phyloP scores from a whole-genome alignment of 1,140 invertebrate genomes.

The Wasmannia auropunctata region DNA sequence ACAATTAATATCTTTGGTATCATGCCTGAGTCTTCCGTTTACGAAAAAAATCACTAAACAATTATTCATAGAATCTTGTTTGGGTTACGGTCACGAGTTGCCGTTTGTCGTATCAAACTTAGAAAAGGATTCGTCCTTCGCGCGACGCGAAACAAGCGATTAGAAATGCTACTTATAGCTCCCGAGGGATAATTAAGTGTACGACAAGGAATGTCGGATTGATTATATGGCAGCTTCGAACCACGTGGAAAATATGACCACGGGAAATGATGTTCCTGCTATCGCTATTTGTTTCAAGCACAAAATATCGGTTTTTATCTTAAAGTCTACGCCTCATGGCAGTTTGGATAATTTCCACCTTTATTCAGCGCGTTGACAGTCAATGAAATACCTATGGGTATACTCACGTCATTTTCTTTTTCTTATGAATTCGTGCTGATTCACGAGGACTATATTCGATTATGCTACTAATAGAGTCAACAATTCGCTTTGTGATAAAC shows the following conservation, averaged over 20 bases:
- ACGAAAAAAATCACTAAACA: conserved; percentile 63
- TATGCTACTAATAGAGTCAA: conserved; percentile 34
- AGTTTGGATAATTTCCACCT: conserved; percentile 40
- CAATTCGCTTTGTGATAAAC: conserved; percentile 38
- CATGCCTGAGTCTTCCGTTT: conserved; percentile 82
- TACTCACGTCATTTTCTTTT: not conserved
- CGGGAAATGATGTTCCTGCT: conserved; percentile 13
- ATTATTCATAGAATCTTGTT: conserved; percentile 57
- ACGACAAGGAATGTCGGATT: conserved; percentile 60
- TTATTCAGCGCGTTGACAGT: conserved; percentile 6
- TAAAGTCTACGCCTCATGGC: conserved; percentile 28
- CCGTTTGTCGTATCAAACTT: conserved; percentile 67
- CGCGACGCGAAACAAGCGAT: conserved; percentile 55
- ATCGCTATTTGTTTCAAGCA: conserved; percentile 34
- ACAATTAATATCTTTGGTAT: conserved; percentile 84
- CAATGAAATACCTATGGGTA: not conserved
- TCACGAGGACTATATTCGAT: conserved; percentile 26
- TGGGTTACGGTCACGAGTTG: conserved; percentile 18
- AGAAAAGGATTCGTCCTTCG: conserved; percentile 52
- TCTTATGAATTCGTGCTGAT: conserved; percentile 5
- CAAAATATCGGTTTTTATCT: conserved; percentile 37
- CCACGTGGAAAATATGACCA: conserved; percentile 51
- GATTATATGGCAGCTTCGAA: conserved; percentile 71
- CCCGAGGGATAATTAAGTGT: conserved; percentile 56
- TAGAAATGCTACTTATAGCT: conserved; percentile 53